Base-by-base conservation (phyloP, 1,140 invertebrate genomes). In the Philaenus spumarius region DNA sequence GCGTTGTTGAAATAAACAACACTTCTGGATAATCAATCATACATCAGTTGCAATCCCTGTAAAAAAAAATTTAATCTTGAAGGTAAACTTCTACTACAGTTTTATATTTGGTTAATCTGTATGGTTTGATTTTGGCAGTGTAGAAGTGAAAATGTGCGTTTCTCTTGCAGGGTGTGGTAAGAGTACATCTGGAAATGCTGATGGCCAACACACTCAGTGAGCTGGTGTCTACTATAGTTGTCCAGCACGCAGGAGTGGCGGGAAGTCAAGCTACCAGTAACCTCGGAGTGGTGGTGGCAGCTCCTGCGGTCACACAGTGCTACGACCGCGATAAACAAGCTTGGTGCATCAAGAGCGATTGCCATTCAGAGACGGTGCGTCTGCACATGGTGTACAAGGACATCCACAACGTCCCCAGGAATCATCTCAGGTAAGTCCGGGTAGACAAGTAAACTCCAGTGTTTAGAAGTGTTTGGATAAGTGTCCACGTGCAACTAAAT, bases 321-420 rank as follows among this genome's bases (percentile, higher is more conserved):
- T 92, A 90, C 72, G 90, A 93, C 71, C 75, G 87, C 1, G 89
- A 93, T 68, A 90, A 91, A 63, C 85, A 88, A 66, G 87, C 86
- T 0, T 94, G 90, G 90, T 79, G 82, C 20, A 75, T 93, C 15
- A 82, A 90, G 61, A 83, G 86, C 6, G 89, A 93, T 69, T 81
- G 86, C 9, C 87, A 90, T 64, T 87, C 86, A 0, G 87, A 91
- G 61, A 85, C 82, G 4, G 82, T 91, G 23, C 76, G 86, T 24
- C 75, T 94, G 14, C 83, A 87, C 51, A 81, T 93, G 69, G 83
- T 90, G 58, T 93, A 89, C 75, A 87, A 89, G 52, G 89, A 93
- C 67, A 84, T 93, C 17, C 85, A 89, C 65, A 87, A 90, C 66
- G 88, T 93, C 14, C 90, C 90, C 1, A 74, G 89, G 30, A 91